A percentile compares a stretch with the other conserved stretches of the same genome.
Evolutionary conservation across 2,888 invertebrate genomes (phyloP).

Genomic region (Lysandra bellargus): DNA sequence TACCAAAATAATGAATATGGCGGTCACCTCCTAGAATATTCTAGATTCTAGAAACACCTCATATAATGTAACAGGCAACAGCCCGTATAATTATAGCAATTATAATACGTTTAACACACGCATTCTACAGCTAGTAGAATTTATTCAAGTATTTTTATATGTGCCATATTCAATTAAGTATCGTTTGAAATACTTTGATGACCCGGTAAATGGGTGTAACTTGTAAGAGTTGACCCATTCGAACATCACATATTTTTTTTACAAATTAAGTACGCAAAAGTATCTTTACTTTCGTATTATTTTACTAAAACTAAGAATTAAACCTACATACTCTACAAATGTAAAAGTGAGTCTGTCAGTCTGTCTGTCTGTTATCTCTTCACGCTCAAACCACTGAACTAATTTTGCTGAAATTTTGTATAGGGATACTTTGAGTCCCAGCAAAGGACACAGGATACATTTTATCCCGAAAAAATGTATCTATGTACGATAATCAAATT

Average conservation of each 20-base stretch:
- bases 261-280: too few species aligned
- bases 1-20: not conserved
- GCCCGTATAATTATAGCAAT: conserved; percentile 2
- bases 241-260: not conserved
- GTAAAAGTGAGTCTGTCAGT: too few species aligned
- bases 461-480: too few species aligned
- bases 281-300: too few species aligned
- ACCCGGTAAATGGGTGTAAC: not conserved
- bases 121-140: not conserved
- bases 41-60: not conserved
- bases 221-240: not conserved
- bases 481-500: too few species aligned
- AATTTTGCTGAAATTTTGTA: too few species aligned
- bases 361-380: too few species aligned
- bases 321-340: too few species aligned
- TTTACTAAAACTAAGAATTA: too few species aligned
- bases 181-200: not conserved
- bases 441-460: too few species aligned
- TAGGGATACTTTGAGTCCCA: too few species aligned
- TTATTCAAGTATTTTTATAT: conserved; percentile 25
- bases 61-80: not conserved
- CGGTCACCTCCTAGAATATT: not conserved
- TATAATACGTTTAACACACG: not conserved
- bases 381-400: too few species aligned
- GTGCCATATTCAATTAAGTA: conserved; percentile 3